Percentiles rank a stretch among this genome's conserved stretches.
These are phyloP conservation scores for Drosophila insularis DNA, from an alignment of 1,140 invertebrate species.

Conservation along the genomic window DNA sequence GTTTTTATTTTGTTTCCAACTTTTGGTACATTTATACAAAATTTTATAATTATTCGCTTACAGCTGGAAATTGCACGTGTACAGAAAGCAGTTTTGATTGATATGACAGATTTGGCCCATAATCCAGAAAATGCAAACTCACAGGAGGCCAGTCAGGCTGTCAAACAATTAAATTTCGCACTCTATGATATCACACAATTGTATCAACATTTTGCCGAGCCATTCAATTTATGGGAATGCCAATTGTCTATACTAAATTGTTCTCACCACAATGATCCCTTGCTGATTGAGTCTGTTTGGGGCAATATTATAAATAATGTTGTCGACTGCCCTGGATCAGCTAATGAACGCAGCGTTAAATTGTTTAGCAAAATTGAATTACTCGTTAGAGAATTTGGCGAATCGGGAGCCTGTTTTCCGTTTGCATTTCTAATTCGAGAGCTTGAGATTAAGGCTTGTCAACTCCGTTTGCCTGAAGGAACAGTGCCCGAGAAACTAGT, in stretches of 20 bases:
- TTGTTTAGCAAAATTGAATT: slow-evolving; percentile 89
- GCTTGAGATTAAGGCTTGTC: slow-evolving; percentile 89
- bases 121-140: slow-evolving; percentile 27
- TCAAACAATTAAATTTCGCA: slow-evolving; percentile 66
- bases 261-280: slow-evolving; percentile 90
- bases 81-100: slow-evolving; percentile 69
- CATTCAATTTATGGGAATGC: slow-evolving; percentile 91
- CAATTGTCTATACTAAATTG: slow-evolving; percentile 93
- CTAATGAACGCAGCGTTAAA: slow-evolving; percentile 86
- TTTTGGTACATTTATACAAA: too few relatives aligned
- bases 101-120: slow-evolving; percentile 50
- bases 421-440: slow-evolving; percentile 90
- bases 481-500: slow-evolving; percentile 88
- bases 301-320: slow-evolving; percentile 88
- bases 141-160: slow-evolving; percentile 47
- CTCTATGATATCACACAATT: slow-evolving; percentile 85
- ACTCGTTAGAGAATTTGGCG: slow-evolving; percentile 88
- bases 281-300: slow-evolving; percentile 91
- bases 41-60: background rate
- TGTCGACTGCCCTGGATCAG: slow-evolving; percentile 82
- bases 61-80: slow-evolving; percentile 80
- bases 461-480: slow-evolving; percentile 86
- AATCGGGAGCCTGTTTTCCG: slow-evolving; percentile 89
- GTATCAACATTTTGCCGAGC: slow-evolving; percentile 92
- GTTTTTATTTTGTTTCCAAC: background rate